phyloP scores from a whole-genome alignment of 2,797 vertebrate genomes.

The Phaenicophaeus curvirostris region DNA sequence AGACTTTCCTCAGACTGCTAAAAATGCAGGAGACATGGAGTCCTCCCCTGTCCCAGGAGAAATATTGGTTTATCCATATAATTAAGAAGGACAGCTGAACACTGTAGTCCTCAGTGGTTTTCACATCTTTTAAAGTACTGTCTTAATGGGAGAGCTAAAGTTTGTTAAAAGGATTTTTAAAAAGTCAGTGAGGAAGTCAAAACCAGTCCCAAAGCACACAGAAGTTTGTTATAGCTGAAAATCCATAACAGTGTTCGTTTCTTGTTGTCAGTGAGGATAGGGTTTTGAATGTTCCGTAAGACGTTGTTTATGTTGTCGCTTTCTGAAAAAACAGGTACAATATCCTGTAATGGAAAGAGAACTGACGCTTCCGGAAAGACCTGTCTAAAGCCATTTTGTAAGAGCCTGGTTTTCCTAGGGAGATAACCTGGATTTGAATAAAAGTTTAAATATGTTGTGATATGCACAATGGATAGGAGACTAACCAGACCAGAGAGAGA shows the following conservation, averaged over 20 bases:
- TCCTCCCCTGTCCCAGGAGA: conserved; percentile 5
- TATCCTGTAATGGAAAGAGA: neutral
- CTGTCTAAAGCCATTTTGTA: neutral
- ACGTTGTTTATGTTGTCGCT: neutral
- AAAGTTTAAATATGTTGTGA: neutral
- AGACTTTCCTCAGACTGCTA: neutral
- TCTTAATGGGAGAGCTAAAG: neutral
- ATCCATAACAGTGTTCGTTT: neutral
- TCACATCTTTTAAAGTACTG: conserved; percentile 33
- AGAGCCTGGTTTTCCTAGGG: neutral
- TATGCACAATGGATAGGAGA: neutral
- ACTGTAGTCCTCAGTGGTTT: neutral
- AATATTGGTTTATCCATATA: conserved; percentile 13
- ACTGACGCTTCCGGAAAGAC: neutral
- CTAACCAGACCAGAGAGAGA: neutral
- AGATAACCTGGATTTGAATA: neutral
- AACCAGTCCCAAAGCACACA: neutral
- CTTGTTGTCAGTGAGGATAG: neutral
- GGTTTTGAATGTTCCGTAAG: neutral
- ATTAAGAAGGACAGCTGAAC: conserved; percentile 28
- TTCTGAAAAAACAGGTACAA: neutral
- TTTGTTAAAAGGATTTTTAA: neutral
- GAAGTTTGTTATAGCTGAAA: neutral
- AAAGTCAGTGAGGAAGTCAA: neutral
- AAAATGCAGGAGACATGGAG: neutral